Evolutionary conservation across 2,797 vertebrate genomes (phyloP).

Genomic region (Coregonus ussuriensis): DNA sequence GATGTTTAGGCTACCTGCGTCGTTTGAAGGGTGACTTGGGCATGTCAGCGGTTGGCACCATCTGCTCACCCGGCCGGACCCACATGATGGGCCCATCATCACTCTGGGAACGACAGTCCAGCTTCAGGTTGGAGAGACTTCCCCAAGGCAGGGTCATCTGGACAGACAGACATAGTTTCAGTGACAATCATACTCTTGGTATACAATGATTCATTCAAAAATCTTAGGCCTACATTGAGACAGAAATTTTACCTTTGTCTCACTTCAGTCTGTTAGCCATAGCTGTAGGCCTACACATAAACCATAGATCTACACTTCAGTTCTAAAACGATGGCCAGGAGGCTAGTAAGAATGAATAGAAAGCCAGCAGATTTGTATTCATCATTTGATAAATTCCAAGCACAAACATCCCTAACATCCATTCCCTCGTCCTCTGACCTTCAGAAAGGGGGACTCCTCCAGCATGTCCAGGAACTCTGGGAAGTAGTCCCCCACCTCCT

Average conservation of each 20-base stretch:
- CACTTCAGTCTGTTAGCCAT: no score
- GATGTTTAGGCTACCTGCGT: conserved; percentile 80
- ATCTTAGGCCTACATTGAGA: no score
- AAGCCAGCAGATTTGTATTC: neutral
- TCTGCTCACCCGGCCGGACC: conserved; percentile 97
- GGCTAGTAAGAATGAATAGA: no score
- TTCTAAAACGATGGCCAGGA: no score
- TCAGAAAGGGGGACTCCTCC: conserved; percentile 97
- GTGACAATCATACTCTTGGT: neutral
- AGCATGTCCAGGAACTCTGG: conserved; percentile 98
- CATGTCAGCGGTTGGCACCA: conserved; percentile 98
- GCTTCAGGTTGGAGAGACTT: conserved; percentile 89
- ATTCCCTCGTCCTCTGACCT: conserved; percentile 71
- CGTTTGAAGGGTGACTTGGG: conserved; percentile 98
- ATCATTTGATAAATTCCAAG: neutral
- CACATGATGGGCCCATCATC: conserved; percentile 98
- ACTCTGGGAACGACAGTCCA: conserved; percentile 95
- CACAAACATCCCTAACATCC: neutral
- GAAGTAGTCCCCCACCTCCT: conserved; percentile 97
- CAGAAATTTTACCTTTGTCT: no score
- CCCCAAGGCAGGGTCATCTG: conserved; percentile 98
- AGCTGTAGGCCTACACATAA: no score
- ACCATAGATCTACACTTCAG: no score
- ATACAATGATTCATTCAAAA: no score
- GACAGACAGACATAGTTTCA: conserved; percentile 22